These are phyloP conservation scores for Alcedo atthis DNA, from an alignment of 2,797 vertebrate genomes.

Conservation along the genomic window DNA sequence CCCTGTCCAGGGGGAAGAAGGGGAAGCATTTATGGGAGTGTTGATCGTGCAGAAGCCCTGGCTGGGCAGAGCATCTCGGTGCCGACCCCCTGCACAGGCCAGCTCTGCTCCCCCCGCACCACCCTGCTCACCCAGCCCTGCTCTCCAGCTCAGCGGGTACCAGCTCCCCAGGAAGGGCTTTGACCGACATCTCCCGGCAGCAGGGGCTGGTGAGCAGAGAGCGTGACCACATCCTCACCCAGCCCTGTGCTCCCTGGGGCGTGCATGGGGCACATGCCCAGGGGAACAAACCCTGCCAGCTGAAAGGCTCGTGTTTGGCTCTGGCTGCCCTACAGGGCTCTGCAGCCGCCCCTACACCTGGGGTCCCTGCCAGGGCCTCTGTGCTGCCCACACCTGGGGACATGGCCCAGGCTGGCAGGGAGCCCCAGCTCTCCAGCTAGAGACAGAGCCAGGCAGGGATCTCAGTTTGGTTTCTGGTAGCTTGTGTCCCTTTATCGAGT, in stretches of 20 bases:
- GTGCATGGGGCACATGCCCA: rapidly evolving
- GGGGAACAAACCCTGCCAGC: rapidly evolving
- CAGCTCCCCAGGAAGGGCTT: neutral
- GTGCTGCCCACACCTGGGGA: neutral
- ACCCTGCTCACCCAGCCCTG: rapidly evolving
- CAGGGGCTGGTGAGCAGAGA: neutral
- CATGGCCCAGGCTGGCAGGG: neutral
- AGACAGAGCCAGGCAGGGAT: neutral
- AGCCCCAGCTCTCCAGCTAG: neutral
- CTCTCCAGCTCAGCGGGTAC: neutral
- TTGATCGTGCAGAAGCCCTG: neutral
- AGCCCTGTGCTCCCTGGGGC: neutral
- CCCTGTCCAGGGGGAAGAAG: rapidly evolving
- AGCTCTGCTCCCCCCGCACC: neutral
- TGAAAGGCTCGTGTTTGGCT: rapidly evolving
- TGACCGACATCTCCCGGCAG: neutral
- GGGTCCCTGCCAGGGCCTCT: neutral
- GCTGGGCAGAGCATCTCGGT: neutral
- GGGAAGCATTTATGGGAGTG: neutral
- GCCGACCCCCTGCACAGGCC: rapidly evolving
- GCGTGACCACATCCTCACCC: neutral
- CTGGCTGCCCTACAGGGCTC: rapidly evolving
- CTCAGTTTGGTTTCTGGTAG: neutral
- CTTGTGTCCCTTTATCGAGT: neutral
- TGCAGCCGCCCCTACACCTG: rapidly evolving